Conservation (phyloP, 2,113 vertebrate species). For the Vidua chalybeata region DNA sequence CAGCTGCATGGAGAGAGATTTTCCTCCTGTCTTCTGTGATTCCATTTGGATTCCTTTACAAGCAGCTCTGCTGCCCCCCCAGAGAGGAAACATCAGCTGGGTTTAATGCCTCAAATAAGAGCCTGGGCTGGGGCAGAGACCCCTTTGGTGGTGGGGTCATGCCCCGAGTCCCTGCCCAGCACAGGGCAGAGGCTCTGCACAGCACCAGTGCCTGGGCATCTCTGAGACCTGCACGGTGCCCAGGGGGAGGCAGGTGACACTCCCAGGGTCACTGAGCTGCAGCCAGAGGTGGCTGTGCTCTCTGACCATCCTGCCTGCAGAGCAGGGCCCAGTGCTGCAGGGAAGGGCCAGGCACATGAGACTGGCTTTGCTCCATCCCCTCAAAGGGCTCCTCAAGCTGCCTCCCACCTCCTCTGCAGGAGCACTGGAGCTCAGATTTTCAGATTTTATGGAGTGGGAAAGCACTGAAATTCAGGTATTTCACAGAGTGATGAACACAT, state of each 20-base stretch:
- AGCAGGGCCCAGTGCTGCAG: not conserved
- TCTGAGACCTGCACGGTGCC: not conserved
- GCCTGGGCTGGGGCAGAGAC: not conserved
- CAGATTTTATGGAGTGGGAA: not conserved
- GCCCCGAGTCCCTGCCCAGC: accelerated
- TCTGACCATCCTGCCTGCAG: no score
- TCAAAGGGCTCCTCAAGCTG: not conserved
- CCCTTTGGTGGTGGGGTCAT: not conserved
- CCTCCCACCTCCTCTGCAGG: not conserved
- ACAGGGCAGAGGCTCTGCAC: not conserved
- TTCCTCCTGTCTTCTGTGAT: not conserved
- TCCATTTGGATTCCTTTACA: not conserved
- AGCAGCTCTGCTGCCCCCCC: accelerated
- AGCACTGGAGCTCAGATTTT: not conserved
- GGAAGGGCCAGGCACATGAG: accelerated
- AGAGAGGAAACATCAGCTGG: not conserved
- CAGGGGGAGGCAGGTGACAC: accelerated
- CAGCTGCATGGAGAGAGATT: not conserved
- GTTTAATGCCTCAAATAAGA: not conserved
- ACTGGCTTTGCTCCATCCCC: not conserved
- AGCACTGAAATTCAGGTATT: not conserved
- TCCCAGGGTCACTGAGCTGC: not conserved
- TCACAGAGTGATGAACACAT: not conserved
- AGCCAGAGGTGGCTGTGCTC: not conserved
- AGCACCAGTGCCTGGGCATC: not conserved